These are phyloP conservation scores for Reinhardtius hippoglossoides DNA, from an alignment of 2,113 vertebrate species.

Conservation along the genomic window DNA sequence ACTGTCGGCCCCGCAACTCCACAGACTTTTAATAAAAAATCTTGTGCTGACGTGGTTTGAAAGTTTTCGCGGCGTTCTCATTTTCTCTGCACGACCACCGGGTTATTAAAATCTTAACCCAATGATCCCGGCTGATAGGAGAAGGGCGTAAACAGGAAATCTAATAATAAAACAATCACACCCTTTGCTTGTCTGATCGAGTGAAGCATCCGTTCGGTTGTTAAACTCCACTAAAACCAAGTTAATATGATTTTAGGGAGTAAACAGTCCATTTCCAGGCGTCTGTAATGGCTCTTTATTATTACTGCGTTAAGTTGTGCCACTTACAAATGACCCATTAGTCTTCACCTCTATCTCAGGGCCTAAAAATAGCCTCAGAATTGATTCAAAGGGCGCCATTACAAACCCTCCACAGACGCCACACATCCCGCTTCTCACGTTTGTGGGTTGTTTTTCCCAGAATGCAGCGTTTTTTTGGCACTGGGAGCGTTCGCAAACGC, in stretches of 20 bases:
- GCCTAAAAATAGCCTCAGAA: slow-evolving; percentile 5
- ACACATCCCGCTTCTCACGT: background rate
- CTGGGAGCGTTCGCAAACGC: background rate
- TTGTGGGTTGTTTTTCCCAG: background rate
- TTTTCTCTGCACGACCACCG: too few species aligned
- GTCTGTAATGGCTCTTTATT: slow-evolving; percentile 8
- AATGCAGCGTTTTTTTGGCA: background rate
- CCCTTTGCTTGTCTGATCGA: background rate
- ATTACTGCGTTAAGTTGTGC: background rate
- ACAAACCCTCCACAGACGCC: background rate
- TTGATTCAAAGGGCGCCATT: background rate
- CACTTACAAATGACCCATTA: slow-evolving; percentile 17
- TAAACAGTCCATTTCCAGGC: slow-evolving; percentile 17
- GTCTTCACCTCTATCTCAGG: background rate
- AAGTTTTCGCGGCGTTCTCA: background rate
- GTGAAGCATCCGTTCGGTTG: background rate
- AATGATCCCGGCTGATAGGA: background rate
- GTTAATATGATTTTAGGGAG: slow-evolving; percentile 11
- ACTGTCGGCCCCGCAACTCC: too few species aligned
- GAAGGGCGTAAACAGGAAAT: slow-evolving; percentile 16
- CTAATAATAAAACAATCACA: slow-evolving; percentile 18
- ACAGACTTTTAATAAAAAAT: slow-evolving; percentile 11
- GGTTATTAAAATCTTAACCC: slow-evolving; percentile 2
- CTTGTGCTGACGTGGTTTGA: background rate
- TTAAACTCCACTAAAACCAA: background rate